Percentiles rank a stretch among this genome's conserved stretches.
Conservation (phyloP, 2,113 vertebrate genomes). For the Meles meles region DNA sequence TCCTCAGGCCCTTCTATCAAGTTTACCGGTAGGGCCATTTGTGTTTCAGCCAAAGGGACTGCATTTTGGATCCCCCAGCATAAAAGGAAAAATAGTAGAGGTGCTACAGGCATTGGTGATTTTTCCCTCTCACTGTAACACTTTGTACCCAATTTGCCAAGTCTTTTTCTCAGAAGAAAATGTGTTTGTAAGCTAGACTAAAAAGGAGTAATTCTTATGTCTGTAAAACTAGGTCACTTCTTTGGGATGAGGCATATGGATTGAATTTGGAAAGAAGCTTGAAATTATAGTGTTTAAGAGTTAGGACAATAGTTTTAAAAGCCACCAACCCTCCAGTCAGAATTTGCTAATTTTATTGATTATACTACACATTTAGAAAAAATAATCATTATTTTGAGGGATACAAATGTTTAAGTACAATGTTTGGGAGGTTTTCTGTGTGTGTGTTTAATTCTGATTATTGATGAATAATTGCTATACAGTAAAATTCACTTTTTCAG, state of each 20-base stretch:
- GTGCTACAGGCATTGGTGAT: neutral
- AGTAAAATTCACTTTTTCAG: neutral
- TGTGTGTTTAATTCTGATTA: neutral
- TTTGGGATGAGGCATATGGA: neutral
- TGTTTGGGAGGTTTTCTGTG: neutral
- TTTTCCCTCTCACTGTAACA: neutral
- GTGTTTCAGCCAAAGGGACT: neutral
- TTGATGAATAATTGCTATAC: neutral
- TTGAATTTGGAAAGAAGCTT: conserved; percentile 1
- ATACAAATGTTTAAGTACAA: neutral
- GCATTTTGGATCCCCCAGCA: neutral
- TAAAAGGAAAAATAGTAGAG: neutral
- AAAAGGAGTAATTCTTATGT: neutral
- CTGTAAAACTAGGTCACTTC: neutral
- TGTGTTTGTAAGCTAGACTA: neutral
- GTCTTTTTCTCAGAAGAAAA: neutral
- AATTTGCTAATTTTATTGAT: conserved; percentile 7
- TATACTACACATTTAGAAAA: conserved; percentile 1
- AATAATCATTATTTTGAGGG: neutral
- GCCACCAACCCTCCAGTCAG: neutral
- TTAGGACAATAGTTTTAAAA: conserved; percentile 32
- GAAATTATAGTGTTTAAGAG: neutral
- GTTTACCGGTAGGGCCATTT: neutral
- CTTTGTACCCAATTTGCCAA: neutral
- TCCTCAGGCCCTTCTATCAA: neutral